phyloP scores from a whole-genome alignment of 1,140 invertebrate species.

The Hetaerina americana region DNA sequence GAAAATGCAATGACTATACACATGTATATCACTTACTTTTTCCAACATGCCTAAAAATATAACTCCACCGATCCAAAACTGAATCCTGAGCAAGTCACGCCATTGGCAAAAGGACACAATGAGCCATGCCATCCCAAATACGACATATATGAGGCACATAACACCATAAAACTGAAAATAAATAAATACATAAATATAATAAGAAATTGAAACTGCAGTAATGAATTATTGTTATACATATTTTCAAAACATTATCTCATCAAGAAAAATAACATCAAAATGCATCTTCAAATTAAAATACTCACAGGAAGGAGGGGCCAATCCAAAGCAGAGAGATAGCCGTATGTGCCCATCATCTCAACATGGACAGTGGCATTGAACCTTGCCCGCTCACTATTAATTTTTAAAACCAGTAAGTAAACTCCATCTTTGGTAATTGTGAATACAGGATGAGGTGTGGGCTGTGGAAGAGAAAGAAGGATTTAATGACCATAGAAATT shows the following conservation, averaged over 20 bases:
- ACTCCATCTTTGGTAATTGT: conserved; percentile 10
- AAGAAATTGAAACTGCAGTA: conserved; percentile 6
- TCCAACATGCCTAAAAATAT: conserved; percentile 75
- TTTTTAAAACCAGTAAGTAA: conserved; percentile 4
- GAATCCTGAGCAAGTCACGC: conserved; percentile 81
- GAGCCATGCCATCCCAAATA: conserved; percentile 73
- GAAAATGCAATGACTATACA: too few species aligned
- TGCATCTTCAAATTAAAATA: conserved; percentile 8
- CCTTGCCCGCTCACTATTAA: background rate
- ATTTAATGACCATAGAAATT: background rate
- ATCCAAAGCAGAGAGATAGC: conserved; percentile 41
- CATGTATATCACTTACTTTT: conserved; percentile 29
- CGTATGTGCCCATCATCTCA: conserved; percentile 32
- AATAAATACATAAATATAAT: conserved; percentile 13
- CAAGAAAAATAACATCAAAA: too few species aligned
- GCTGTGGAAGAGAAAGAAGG: background rate
- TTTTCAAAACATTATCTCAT: too few species aligned
- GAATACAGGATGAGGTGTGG: conserved; percentile 8
- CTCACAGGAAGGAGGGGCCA: conserved; percentile 37
- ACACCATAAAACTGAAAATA: conserved; percentile 68
- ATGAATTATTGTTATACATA: too few species aligned
- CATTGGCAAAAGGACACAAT: conserved; percentile 72
- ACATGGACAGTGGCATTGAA: conserved; percentile 27
- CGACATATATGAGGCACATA: conserved; percentile 78
- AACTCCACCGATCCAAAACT: conserved; percentile 90